Evolutionary conservation across 2,888 invertebrate species (phyloP), one percentile per base, ranked within the genome.

Genomic region (Euplexia lucipara): DNA sequence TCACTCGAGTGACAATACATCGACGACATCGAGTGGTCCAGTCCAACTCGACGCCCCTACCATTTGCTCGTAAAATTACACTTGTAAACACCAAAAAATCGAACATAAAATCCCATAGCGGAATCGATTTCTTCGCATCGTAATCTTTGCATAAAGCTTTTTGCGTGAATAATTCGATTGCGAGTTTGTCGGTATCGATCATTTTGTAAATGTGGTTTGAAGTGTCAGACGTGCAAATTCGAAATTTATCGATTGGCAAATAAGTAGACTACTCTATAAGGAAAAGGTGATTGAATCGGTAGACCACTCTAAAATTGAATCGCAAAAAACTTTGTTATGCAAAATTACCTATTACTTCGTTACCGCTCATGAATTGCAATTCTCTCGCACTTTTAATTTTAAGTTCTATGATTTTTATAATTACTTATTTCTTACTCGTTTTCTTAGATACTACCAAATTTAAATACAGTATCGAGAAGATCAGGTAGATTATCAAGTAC

Each of bases 1-100:
- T 91, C 90, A 89, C 88, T 90, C 88, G 85, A 89, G 81, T 84
- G 88, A 91, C 91, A 91, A 91, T 88, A 85, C 89, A 87, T 85
- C 83, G 89, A 86, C 83, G 88, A 85, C 86, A 83, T 88, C 79
- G 87, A 90, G 89, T 89, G 90, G 88, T 83, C 81, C 81, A 83
- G 83, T 81, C 80, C 80, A 39, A 75, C 73, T 71, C 76, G 75
- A 59, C 53, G 59, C 85, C 83, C 60, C 85, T 88, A 89, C 87
- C 78, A 88, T 83, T 84, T 82, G 86, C 63, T 75, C 70, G 56
- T 62, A 47, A 62, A 52, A 69, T 66, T 54, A 65, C 54, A 44
- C 14, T 61, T 32, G 54, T 53, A 54, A 51, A 59, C 20, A 49
- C 37, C 20, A 35, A 63, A 45, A 49, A 64, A 52, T 51, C 53